Percentiles rank a stretch among this genome's conserved stretches.
phyloP scores from a whole-genome alignment of 1,140 invertebrate species.

The Drosophila pallidifrons region DNA sequence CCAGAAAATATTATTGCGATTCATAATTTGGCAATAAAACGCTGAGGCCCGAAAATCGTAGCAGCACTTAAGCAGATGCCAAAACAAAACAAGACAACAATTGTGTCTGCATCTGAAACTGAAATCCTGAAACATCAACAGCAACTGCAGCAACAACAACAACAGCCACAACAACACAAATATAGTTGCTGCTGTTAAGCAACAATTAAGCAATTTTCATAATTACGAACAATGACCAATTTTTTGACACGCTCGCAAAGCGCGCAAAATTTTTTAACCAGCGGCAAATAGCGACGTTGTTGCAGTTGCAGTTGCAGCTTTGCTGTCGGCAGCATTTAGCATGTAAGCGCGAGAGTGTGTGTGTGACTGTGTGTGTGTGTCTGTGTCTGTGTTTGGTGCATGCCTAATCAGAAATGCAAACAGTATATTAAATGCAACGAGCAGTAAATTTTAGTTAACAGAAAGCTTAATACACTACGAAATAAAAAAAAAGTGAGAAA shows the following conservation, averaged over 20 bases:
- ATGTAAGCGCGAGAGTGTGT: conserved; percentile 2
- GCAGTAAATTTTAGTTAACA: conserved; percentile 15
- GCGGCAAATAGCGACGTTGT: conserved; percentile 58
- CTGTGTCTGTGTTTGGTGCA: conserved; percentile 53
- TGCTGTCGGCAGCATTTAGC: conserved; percentile 37
- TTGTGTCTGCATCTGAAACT: conserved; percentile 16
- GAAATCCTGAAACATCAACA: conserved; percentile 33
- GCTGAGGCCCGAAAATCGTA: conserved; percentile 55
- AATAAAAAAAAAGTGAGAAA: neutral
- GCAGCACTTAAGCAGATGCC: conserved; percentile 75
- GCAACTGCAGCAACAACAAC: conserved; percentile 33
- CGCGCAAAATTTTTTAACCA: conserved; percentile 79
- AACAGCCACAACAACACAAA: conserved; percentile 4
- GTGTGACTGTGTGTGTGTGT: conserved; percentile 43
- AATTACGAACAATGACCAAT: conserved; percentile 84
- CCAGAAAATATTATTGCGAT: conserved; percentile 72
- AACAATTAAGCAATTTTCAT: conserved; percentile 84
- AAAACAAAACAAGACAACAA: conserved; percentile 23
- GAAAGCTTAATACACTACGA: conserved; percentile 32
- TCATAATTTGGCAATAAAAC: conserved; percentile 77
- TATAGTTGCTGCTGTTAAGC: conserved; percentile 66
- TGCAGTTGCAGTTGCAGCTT: conserved; percentile 17
- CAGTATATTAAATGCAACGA: conserved; percentile 45
- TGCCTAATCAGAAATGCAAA: conserved; percentile 63
- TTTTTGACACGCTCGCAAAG: conserved; percentile 82